These are phyloP conservation scores for Anas acuta DNA, from an alignment of 2,797 vertebrate species.

Conservation along the genomic window DNA sequence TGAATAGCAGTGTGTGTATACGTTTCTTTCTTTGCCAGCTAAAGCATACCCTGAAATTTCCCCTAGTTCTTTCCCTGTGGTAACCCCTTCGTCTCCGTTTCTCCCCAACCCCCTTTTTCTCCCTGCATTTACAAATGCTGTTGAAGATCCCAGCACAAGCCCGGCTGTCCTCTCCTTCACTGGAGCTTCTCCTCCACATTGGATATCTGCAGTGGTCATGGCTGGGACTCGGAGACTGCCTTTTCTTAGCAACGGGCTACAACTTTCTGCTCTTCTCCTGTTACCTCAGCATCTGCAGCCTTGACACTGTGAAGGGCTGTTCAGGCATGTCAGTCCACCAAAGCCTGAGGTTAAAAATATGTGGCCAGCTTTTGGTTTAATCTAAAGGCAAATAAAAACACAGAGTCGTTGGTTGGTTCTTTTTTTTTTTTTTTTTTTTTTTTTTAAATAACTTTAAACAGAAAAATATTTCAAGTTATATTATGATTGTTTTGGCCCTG, in stretches of 20 bases:
- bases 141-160: background rate
- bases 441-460: background rate
- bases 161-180: background rate
- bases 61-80: background rate
- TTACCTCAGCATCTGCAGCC: slow-evolving; percentile 35
- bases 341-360: slow-evolving; percentile 51
- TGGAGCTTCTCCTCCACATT: background rate
- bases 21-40: background rate
- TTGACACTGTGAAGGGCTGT: slow-evolving; percentile 15
- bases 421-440: background rate
- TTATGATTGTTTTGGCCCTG: background rate
- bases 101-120: background rate
- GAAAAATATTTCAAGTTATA: background rate
- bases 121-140: background rate
- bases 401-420: background rate
- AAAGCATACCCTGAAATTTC: background rate
- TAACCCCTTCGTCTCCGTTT: background rate
- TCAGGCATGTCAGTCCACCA: slow-evolving; percentile 48
- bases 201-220: slow-evolving; percentile 37
- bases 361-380: slow-evolving; percentile 11
- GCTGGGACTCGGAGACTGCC: slow-evolving; percentile 24
- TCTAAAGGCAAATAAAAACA: slow-evolving; percentile 8
- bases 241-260: slow-evolving; percentile 9
- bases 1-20: background rate
- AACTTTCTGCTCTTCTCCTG: background rate